Conservation (phyloP, 92 coral and sea anemone genomes). For the Parazoanthus darwini region DNA sequence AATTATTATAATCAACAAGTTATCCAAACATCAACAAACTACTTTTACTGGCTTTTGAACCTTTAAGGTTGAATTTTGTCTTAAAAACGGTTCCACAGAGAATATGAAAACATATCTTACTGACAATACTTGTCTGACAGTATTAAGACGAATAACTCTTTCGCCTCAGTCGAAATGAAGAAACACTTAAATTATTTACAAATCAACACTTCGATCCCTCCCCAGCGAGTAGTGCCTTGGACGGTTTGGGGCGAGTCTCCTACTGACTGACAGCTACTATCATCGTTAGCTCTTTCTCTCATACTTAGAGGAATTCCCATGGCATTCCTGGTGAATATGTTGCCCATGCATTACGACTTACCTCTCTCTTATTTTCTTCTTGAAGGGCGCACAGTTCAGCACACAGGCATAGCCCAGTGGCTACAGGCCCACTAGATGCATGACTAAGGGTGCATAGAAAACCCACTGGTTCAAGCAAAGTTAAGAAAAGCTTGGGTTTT, state of each 20-base stretch:
- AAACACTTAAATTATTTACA: background rate
- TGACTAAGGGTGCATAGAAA: constrained; percentile 26
- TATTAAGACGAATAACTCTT: background rate
- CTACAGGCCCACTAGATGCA: constrained; percentile 22
- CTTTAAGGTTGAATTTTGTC: background rate
- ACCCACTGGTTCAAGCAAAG: constrained; percentile 23
- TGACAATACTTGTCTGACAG: background rate
- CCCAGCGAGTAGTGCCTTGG: constrained; percentile 1
- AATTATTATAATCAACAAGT: constrained; percentile 30
- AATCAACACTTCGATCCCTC: background rate
- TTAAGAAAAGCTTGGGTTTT: background rate
- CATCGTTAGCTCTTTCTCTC: background rate
- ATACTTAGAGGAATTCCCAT: background rate
- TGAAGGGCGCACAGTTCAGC: constrained; percentile 16
- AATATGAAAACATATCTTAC: background rate
- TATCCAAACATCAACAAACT: constrained; percentile 36
- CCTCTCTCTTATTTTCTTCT: background rate
- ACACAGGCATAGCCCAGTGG: constrained; percentile 19
- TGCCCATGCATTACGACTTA: background rate
- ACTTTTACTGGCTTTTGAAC: background rate
- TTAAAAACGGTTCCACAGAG: background rate
- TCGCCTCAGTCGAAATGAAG: background rate
- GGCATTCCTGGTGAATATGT: background rate
- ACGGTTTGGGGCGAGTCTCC: background rate
- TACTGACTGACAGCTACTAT: background rate